phyloP scores from a whole-genome alignment of 2,797 vertebrate genomes.

The Buceros bicornis region DNA sequence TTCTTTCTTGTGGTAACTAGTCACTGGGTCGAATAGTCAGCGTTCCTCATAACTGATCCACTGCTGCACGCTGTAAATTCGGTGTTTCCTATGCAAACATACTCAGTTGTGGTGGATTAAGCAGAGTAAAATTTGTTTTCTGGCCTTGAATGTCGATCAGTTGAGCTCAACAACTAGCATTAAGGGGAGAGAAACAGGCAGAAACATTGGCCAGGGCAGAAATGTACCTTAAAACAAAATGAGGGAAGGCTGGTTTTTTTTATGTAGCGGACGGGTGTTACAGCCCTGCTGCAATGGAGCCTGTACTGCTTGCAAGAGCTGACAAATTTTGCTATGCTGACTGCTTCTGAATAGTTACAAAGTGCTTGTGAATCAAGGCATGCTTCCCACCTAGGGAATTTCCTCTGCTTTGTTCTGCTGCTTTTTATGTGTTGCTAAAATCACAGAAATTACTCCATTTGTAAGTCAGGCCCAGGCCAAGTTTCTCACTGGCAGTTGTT shows the following conservation, averaged over 20 bases:
- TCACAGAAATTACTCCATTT: neutral
- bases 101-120: neutral
- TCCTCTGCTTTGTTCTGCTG: slow-evolving; percentile 37
- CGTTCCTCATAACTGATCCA: neutral
- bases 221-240: neutral
- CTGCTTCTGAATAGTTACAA: neutral
- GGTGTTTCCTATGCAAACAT: neutral
- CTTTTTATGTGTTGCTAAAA: slow-evolving; percentile 18
- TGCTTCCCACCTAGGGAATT: slow-evolving; percentile 3
- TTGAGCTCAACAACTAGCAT: neutral
- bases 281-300: slow-evolving; percentile 47
- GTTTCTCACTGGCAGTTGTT: slow-evolving; percentile 13
- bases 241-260: neutral
- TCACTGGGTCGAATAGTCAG: neutral
- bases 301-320: neutral
- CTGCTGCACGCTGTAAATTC: neutral
- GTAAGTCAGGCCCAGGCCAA: neutral
- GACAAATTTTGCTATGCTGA: neutral
- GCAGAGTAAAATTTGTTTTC: neutral
- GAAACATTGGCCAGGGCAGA: neutral
- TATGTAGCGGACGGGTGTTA: neutral
- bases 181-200: neutral
- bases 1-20: neutral
- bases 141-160: neutral
- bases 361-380: slow-evolving; percentile 41